phyloP scores from a whole-genome alignment of 2,888 invertebrate species.

The Eupithecia exiguata region DNA sequence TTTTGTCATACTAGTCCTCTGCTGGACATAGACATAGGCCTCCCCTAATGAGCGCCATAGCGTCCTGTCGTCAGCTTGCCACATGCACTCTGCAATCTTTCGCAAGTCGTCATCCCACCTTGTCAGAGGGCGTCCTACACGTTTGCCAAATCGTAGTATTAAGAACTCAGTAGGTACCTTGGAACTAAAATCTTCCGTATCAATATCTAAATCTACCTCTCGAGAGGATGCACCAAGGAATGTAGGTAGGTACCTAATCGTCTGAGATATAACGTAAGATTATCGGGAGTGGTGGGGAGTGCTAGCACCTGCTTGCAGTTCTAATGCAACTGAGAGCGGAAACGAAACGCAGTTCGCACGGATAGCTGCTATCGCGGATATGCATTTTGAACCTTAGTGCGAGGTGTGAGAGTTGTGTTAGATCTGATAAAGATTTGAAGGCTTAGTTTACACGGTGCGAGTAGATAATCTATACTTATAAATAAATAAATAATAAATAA shows the following conservation, averaged over 20 bases:
- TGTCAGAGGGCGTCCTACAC: neutral
- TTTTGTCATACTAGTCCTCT: too few species aligned
- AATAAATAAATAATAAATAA: too few species aligned
- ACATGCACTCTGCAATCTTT: neutral
- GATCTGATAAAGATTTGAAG: neutral
- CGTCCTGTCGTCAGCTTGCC: too few species aligned
- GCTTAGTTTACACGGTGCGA: neutral
- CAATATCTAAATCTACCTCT: neutral
- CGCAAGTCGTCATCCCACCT: neutral
- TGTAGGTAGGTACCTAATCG: too few species aligned
- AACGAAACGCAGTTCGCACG: slow-evolving; percentile 66
- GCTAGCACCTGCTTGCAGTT: slow-evolving; percentile 53
- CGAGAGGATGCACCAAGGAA: neutral
- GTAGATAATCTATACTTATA: too few species aligned
- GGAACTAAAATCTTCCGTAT: neutral
- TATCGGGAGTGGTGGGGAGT: slow-evolving; percentile 50
- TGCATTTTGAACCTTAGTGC: slow-evolving; percentile 18
- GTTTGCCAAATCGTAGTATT: neutral
- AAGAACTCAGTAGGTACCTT: neutral
- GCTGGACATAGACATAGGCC: too few species aligned
- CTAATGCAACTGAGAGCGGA: slow-evolving; percentile 69
- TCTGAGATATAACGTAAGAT: slow-evolving; percentile 48
- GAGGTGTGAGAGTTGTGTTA: neutral
- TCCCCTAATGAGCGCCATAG: too few species aligned
- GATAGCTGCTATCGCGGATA: slow-evolving; percentile 42